Evolutionary conservation across 2,113 vertebrate species (phyloP).

Genomic region (Electrona antarctica): DNA sequence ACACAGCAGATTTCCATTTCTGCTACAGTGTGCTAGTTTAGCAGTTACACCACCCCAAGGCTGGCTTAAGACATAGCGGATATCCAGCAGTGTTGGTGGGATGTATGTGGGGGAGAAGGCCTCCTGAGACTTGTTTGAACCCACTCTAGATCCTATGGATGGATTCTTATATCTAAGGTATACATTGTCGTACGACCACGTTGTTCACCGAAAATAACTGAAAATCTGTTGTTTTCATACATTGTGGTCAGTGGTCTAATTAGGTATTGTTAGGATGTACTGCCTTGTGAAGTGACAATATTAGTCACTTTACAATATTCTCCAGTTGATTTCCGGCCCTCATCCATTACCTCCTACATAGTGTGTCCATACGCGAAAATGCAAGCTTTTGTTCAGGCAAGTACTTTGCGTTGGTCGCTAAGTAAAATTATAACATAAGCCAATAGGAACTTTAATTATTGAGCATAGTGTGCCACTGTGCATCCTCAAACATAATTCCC

Average conservation of each 20-base stretch:
- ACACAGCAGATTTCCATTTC: conserved; percentile 73
- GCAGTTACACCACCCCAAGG: conserved; percentile 68
- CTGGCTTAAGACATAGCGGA: conserved; percentile 69
- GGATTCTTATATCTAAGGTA: conserved; percentile 49
- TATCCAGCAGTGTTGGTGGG: conserved; percentile 66
- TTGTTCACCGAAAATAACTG: no score
- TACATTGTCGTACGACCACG: not conserved
- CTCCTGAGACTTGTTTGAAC: conserved; percentile 66
- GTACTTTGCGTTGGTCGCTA: conserved; percentile 8
- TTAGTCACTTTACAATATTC: conserved; percentile 8
- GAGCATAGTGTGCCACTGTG: no score
- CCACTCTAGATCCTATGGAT: conserved; percentile 55
- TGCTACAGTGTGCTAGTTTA: conserved; percentile 62
- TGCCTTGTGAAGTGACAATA: conserved; percentile 48
- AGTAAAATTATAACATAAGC: not conserved
- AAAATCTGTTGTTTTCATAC: no score
- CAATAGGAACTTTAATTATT: no score
- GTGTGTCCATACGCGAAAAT: no score
- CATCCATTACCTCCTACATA: not conserved
- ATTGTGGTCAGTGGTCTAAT: no score
- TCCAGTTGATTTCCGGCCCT: conserved; percentile 31
- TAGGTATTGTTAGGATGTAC: conserved; percentile 42
- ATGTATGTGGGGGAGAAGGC: conserved; percentile 62
- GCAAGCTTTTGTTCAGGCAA: not conserved
- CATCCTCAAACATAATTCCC: not conserved